Conservation (phyloP, 2,888 invertebrate genomes). For the Parapristionchus giblindavisi region DNA sequence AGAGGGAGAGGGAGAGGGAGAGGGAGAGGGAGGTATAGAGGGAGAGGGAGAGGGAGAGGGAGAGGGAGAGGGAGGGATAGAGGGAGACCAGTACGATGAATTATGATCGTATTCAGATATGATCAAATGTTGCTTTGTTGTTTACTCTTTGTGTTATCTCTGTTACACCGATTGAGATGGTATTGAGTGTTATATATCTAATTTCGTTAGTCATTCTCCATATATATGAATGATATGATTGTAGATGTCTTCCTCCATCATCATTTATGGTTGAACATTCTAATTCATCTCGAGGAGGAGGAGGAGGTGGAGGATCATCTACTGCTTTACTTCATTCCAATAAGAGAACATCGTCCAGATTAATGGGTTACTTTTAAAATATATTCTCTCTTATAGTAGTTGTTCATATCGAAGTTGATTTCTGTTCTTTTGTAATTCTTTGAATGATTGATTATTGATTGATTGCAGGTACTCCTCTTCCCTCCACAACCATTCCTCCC, state of each 20-base stretch:
- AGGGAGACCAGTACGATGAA: too few relatives aligned
- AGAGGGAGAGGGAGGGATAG: too few relatives aligned
- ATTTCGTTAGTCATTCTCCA: neutral
- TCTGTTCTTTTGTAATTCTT: neutral
- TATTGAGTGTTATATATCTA: neutral
- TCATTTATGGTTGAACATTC: slow-evolving; percentile 7
- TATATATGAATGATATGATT: neutral
- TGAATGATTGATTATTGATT: neutral
- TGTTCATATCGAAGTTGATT: neutral
- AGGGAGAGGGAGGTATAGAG: slow-evolving; percentile 13
- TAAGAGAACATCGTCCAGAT: slow-evolving; percentile 3
- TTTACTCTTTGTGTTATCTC: too few relatives aligned
- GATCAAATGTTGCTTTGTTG: too few relatives aligned
- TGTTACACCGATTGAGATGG: too few relatives aligned
- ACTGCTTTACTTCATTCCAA: slow-evolving; percentile 22
- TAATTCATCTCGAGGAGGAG: too few relatives aligned
- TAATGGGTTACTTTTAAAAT: too few relatives aligned
- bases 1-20: slow-evolving; percentile 1
- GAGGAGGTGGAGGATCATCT: neutral
- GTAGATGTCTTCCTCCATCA: slow-evolving; percentile 17
- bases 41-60: neutral
- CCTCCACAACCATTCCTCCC: slow-evolving; percentile 33
- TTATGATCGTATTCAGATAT: too few relatives aligned
- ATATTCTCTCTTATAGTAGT: neutral
- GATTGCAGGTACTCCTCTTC: slow-evolving; percentile 34